Percentiles rank a stretch among this genome's conserved stretches.
Conservation (phyloP, 53 echinoderm and acorn worm species). For the Stichopus horrens region DNA sequence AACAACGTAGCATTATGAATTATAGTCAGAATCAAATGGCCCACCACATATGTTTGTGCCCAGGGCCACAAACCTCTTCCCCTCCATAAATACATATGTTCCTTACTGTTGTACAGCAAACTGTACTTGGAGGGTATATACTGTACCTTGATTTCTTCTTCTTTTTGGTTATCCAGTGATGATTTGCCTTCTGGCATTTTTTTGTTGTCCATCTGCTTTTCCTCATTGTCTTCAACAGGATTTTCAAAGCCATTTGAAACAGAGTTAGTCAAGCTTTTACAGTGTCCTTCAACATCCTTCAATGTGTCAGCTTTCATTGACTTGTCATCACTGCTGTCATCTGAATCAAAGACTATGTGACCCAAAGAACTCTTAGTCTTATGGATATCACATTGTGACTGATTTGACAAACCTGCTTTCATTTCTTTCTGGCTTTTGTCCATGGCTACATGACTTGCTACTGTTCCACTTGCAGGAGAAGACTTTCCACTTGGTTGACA, state of each 20-base stretch:
- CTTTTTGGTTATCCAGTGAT: too few relatives aligned
- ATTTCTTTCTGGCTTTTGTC: not conserved
- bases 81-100: too few relatives aligned
- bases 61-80: too few relatives aligned
- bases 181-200: too few relatives aligned
- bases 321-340: constrained; percentile 22
- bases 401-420: not conserved
- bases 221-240: not conserved
- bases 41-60: too few relatives aligned
- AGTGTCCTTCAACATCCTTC: not conserved
- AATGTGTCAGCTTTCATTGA: not conserved
- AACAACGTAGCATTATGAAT: too few relatives aligned
- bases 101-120: too few relatives aligned
- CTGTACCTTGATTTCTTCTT: too few relatives aligned
- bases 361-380: not conserved
- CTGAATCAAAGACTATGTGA: constrained; percentile 19
- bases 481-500: not conserved
- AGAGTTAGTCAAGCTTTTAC: not conserved
- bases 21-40: too few relatives aligned
- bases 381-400: not conserved
- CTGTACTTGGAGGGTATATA: too few relatives aligned
- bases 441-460: not conserved
- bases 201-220: not conserved
- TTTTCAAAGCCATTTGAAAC: not conserved
- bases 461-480: too few relatives aligned